phyloP scores from a whole-genome alignment of 2,797 vertebrate species.

The Cyprinodon diabolis region DNA sequence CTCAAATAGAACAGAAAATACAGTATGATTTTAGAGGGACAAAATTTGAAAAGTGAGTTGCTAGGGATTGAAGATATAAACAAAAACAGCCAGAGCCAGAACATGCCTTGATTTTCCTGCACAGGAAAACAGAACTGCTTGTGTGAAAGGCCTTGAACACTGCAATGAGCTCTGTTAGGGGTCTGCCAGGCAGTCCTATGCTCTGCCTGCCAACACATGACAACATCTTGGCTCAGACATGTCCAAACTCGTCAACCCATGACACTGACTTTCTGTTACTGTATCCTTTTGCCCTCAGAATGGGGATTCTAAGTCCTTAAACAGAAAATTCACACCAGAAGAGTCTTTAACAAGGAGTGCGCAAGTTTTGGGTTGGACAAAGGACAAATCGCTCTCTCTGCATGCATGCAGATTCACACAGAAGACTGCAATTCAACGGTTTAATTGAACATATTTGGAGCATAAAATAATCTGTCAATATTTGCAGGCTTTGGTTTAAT shows the following conservation, averaged over 20 bases:
- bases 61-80: background rate
- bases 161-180: conserved; percentile 33
- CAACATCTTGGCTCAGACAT: conserved; percentile 54
- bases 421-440: conserved; percentile 29
- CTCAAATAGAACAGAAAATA: background rate
- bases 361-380: conserved; percentile 50
- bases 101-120: background rate
- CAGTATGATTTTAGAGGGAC: background rate
- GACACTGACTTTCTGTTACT: conserved; percentile 36
- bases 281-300: conserved; percentile 16
- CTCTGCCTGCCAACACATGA: conserved; percentile 58
- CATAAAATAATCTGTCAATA: background rate
- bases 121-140: conserved; percentile 1
- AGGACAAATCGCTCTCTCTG: conserved; percentile 36
- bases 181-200: conserved; percentile 45
- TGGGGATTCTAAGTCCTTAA: conserved; percentile 39
- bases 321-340: conserved; percentile 31
- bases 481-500: conserved; percentile 1
- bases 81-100: background rate
- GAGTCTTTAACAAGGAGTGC: conserved; percentile 29
- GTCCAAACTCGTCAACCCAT: conserved; percentile 41
- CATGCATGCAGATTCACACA: conserved; percentile 33
- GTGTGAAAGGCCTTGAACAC: conserved; percentile 50
- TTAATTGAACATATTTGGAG: conserved; percentile 9
- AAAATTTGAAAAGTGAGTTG: background rate